Conservation (phyloP, 35 echinoderm and acorn worm species). For the Lytechinus pictus region DNA sequence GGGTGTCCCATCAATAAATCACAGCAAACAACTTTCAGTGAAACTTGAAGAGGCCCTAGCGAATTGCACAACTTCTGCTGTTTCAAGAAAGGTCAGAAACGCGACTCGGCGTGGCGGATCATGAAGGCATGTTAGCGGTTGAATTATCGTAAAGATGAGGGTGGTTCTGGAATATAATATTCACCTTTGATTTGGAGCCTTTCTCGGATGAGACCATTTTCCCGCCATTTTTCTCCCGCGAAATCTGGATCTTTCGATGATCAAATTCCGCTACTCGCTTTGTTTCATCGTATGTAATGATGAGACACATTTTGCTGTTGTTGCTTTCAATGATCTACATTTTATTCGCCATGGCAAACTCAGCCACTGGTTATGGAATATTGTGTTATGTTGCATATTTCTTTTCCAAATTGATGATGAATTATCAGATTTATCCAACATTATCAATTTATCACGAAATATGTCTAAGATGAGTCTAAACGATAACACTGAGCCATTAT, state of each 20-base stretch:
- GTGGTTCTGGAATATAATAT: not conserved
- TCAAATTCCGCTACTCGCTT: not conserved
- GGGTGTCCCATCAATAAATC: conserved; percentile 28
- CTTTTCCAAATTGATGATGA: not conserved
- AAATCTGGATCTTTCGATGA: not conserved
- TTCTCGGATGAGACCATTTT: not conserved
- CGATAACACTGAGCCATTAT: not conserved
- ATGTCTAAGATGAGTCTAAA: not conserved
- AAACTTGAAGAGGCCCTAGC: not conserved
- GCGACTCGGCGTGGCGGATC: not conserved
- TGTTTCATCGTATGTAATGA: not conserved
- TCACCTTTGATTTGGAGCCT: not conserved
- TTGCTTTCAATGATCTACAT: not conserved
- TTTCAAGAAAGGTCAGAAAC: not conserved
- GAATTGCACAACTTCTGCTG: conserved; percentile 10
- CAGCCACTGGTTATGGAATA: not conserved
- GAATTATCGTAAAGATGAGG: not conserved
- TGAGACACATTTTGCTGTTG: not conserved
- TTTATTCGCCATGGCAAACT: not conserved
- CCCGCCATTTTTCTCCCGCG: not conserved
- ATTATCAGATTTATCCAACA: not conserved
- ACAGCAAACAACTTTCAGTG: not conserved
- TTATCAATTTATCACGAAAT: not conserved
- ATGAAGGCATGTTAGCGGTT: conserved; percentile 1
- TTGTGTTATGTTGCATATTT: not conserved